Percentiles rank a stretch among this genome's conserved stretches.
Evolutionary conservation across 2,113 vertebrate genomes (phyloP).

Genomic region (Phaethornis superciliosus): DNA sequence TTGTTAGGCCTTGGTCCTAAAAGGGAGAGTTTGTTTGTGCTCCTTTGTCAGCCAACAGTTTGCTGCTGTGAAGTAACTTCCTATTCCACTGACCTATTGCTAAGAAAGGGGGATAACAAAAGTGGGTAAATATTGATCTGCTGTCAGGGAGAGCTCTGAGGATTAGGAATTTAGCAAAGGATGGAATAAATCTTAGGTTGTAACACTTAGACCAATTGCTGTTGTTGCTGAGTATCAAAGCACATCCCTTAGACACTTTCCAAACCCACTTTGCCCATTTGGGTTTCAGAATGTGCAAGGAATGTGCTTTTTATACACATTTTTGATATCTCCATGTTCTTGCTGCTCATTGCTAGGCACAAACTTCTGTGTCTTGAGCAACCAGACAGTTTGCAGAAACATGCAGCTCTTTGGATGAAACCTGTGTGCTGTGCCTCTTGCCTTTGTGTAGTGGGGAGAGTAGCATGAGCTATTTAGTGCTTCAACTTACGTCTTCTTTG

Average conservation of each 20-base stretch:
- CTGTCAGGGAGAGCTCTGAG: constrained; percentile 10
- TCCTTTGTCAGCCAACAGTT: not conserved
- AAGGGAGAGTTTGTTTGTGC: not conserved
- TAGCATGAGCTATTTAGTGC: too few relatives aligned
- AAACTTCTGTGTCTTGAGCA: not conserved
- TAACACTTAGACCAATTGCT: not conserved
- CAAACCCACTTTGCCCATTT: not conserved
- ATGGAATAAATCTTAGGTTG: not conserved
- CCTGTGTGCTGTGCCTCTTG: not conserved
- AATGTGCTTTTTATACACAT: accelerated
- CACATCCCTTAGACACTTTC: not conserved
- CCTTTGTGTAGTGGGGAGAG: not conserved
- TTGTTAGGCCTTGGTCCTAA: not conserved
- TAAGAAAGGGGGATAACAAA: not conserved
- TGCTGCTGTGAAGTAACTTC: not conserved
- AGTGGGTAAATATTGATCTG: constrained; percentile 3
- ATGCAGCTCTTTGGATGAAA: not conserved
- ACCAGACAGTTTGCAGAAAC: accelerated
- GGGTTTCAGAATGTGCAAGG: not conserved
- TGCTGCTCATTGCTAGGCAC: not conserved
- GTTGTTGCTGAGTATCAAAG: not conserved
- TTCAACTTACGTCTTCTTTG: not conserved
- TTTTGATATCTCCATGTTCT: not conserved
- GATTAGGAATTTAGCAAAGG: constrained; percentile 15
- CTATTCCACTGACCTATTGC: not conserved